Percentiles rank a stretch among this genome's conserved stretches.
phyloP scores from a whole-genome alignment of 2,888 invertebrate genomes.

The Tillus elongatus region DNA sequence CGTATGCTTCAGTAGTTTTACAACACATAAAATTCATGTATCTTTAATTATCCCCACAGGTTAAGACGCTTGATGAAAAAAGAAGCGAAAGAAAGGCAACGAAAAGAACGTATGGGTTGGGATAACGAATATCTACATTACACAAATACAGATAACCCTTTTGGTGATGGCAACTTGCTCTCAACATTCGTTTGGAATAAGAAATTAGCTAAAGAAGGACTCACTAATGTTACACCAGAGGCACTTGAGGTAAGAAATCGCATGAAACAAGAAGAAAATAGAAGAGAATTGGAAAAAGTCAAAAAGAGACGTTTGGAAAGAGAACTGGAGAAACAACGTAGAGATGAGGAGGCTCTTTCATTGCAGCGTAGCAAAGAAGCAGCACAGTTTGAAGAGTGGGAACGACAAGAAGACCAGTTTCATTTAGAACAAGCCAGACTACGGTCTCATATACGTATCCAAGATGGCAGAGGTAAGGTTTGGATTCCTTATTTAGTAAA shows the following conservation, averaged over 20 bases:
- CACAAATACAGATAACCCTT: constrained; percentile 97
- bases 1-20: neutral
- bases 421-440: constrained; percentile 93
- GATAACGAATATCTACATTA: constrained; percentile 94
- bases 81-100: constrained; percentile 76
- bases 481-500: neutral
- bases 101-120: constrained; percentile 94
- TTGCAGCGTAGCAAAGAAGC: constrained; percentile 84
- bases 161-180: constrained; percentile 91
- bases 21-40: neutral
- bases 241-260: constrained; percentile 76
- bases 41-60: constrained; percentile 17
- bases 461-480: constrained; percentile 77
- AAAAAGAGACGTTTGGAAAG: constrained; percentile 84
- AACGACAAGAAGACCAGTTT: constrained; percentile 93
- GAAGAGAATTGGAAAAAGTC: constrained; percentile 86
- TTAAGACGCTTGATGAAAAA: constrained; percentile 78
- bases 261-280: constrained; percentile 84
- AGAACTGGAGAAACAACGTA: constrained; percentile 73
- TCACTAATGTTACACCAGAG: constrained; percentile 64
- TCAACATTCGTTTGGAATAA: constrained; percentile 96
- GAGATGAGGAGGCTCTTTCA: constrained; percentile 74
- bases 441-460: constrained; percentile 88
- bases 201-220: constrained; percentile 89
- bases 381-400: constrained; percentile 88